Conservation (phyloP, 2,888 invertebrate species). For the Agrotis puta region DNA sequence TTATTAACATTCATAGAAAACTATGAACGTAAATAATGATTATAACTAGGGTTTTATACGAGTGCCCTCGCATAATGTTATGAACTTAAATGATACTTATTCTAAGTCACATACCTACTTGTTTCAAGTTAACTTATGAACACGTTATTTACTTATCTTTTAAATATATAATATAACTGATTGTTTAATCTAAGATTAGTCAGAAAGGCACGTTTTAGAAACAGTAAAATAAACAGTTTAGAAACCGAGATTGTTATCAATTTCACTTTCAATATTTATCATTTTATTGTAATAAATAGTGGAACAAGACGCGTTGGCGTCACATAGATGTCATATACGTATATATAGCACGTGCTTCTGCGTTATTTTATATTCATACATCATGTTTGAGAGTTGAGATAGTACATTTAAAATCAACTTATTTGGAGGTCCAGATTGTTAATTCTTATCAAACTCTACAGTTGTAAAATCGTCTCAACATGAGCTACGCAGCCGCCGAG, state of each 20-base stretch:
- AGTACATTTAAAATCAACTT: neutral
- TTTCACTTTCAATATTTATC: conserved; percentile 28
- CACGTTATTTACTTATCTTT: conserved; percentile 23
- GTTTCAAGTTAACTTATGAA: conserved; percentile 9
- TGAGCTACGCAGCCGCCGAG: conserved; percentile 86
- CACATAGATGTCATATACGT: conserved; percentile 7
- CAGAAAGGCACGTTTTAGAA: conserved; percentile 40
- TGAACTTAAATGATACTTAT: conserved; percentile 22
- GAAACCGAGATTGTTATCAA: conserved; percentile 19
- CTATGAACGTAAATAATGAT: conserved; percentile 16
- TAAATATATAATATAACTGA: conserved; percentile 15
- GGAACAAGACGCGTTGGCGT: neutral
- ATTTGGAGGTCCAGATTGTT: neutral
- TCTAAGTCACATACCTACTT: conserved; percentile 27
- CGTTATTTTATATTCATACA: neutral
- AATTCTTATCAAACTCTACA: conserved; percentile 17
- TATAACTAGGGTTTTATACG: conserved; percentile 4
- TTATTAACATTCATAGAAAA: conserved; percentile 7
- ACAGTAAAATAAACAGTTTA: conserved; percentile 15
- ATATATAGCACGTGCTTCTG: neutral
- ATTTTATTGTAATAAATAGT: conserved; percentile 8
- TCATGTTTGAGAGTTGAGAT: neutral
- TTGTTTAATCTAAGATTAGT: conserved; percentile 23
- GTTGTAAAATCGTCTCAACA: conserved; percentile 66
- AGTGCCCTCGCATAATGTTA: conserved; percentile 16